A percentile compares a stretch with the other conserved stretches of the same genome.
These are phyloP conservation scores for Motacilla tschutschensis DNA, from an alignment of 2,113 vertebrate genomes.

Conservation along the genomic window DNA sequence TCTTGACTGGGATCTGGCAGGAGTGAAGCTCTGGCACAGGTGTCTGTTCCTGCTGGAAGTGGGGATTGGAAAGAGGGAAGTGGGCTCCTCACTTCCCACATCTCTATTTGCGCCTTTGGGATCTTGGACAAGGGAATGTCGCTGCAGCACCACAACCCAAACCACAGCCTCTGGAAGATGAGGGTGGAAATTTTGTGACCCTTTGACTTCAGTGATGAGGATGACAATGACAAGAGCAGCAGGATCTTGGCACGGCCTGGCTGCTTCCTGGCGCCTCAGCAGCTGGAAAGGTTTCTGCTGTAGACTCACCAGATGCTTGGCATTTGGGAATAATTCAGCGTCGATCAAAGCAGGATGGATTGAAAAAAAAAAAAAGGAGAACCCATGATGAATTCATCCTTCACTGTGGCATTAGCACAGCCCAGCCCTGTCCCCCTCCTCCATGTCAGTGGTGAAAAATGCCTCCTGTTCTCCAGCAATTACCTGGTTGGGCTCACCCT, in stretches of 20 bases:
- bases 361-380: background rate
- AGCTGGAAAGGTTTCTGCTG: background rate
- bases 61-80: background rate
- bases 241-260: background rate
- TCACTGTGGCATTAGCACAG: conserved; percentile 14
- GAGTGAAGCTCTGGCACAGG: background rate
- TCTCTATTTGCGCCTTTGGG: background rate
- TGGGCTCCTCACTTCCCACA: background rate
- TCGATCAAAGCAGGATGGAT: background rate
- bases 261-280: background rate
- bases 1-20: background rate
- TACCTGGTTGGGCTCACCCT: background rate
- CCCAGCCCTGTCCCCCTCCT: background rate
- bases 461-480: background rate
- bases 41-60: background rate
- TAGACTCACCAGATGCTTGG: background rate
- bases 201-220: background rate
- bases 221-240: background rate
- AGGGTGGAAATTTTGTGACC: background rate
- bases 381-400: conserved; percentile 26
- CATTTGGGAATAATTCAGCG: background rate
- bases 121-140: fast-evolving
- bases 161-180: fast-evolving
- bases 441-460: conserved; percentile 18
- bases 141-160: background rate